These are phyloP conservation scores for Neosilurus mollespiculum DNA, from an alignment of 2,797 vertebrate species.

Conservation along the genomic window DNA sequence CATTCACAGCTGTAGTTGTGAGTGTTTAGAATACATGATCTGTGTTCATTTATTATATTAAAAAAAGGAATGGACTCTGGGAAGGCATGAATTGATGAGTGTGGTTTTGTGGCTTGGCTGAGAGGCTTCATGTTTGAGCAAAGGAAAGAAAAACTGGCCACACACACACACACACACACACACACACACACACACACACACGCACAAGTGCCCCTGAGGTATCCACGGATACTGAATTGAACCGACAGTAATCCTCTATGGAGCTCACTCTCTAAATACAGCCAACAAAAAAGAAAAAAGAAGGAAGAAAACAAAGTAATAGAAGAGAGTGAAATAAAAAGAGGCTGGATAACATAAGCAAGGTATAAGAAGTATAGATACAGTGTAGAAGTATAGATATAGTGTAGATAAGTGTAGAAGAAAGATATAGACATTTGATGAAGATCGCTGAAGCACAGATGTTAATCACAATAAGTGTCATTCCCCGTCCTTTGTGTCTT, in stretches of 20 bases:
- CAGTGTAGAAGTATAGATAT: too few species aligned
- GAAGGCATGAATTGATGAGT: not conserved
- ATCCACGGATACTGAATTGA: not conserved
- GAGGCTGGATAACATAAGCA: not conserved
- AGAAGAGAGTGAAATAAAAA: conserved; percentile 10
- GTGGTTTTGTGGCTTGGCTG: conserved; percentile 1
- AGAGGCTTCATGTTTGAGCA: not conserved
- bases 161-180: conserved; percentile 6
- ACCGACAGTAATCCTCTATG: conserved; percentile 2
- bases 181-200: conserved; percentile 8
- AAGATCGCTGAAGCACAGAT: not conserved
- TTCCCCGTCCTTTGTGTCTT: conserved; percentile 14
- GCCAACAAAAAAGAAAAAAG: not conserved
- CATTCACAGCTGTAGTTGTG: not conserved
- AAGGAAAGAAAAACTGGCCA: conserved; percentile 9
- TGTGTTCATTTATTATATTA: not conserved
- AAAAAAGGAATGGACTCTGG: not conserved
- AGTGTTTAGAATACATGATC: not conserved
- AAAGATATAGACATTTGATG: conserved; percentile 3
- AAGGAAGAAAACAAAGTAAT: not conserved
- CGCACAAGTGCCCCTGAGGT: not conserved
- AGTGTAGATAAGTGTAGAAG: too few species aligned
- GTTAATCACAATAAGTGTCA: conserved; percentile 29
- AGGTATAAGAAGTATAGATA: too few species aligned
- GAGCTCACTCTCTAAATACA: conserved; percentile 1